These are phyloP conservation scores for Nasonia giraulti DNA, from an alignment of 1,140 invertebrate genomes.

Conservation along the genomic window DNA sequence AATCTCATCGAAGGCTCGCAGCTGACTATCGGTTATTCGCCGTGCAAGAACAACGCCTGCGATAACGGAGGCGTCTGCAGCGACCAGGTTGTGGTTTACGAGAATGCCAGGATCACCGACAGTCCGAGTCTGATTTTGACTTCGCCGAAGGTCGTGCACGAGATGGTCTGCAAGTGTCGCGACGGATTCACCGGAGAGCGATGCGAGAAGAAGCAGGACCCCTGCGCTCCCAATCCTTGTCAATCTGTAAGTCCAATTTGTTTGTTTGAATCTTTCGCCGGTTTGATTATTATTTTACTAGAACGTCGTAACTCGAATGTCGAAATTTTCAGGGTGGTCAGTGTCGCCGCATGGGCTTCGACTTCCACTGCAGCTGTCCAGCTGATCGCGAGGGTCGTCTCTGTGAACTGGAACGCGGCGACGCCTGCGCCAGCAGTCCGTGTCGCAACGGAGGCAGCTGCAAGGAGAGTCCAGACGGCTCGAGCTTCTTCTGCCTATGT, in stretches of 20 bases:
- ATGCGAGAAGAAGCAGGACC: conserved; percentile 90
- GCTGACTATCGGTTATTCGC: conserved; percentile 81
- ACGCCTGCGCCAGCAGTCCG: conserved; percentile 87
- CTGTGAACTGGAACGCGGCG: conserved; percentile 89
- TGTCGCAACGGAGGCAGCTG: conserved; percentile 94
- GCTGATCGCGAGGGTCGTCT: conserved; percentile 84
- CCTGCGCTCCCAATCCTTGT: conserved; percentile 93
- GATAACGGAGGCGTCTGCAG: conserved; percentile 86
- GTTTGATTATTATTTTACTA: not conserved
- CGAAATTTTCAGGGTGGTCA: conserved; percentile 78
- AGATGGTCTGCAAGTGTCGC: conserved; percentile 86
- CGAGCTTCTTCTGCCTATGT: conserved; percentile 92
- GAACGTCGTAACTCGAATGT: not conserved
- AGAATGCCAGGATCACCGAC: conserved; percentile 83
- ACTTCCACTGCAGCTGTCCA: conserved; percentile 89
- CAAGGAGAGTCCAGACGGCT: conserved; percentile 88
- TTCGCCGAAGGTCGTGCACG: conserved; percentile 84
- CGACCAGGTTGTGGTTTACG: conserved; percentile 81
- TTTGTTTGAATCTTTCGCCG: not conserved
- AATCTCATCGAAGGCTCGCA: conserved; percentile 77
- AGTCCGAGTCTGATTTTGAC: conserved; percentile 87
- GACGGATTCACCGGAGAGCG: conserved; percentile 85
- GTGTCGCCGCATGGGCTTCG: conserved; percentile 86
- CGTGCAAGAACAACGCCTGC: conserved; percentile 80
- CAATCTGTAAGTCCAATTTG: conserved; percentile 66